Base-by-base conservation (phyloP, 2,797 vertebrate genomes). In the Enteromius afrohamiltoni region DNA sequence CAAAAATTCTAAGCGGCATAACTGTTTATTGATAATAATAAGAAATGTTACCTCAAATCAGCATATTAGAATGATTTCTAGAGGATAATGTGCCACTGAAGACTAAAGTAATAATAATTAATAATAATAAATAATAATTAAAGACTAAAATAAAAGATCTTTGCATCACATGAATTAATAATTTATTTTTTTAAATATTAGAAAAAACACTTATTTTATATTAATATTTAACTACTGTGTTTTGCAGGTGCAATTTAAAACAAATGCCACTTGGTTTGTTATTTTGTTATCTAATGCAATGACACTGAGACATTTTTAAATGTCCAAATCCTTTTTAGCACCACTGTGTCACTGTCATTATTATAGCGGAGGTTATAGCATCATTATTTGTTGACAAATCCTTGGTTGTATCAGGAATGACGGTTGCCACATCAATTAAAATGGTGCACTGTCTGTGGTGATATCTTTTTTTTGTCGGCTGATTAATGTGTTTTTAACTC, bases 401-500 rank as follows among this genome's bases (percentile, higher is more conserved):
- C 75, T 62, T 42, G 21, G 29, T 68, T 53, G 16, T 55, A 16
- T 31, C 19, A 26, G 64, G 4, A 77, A 21, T 17, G 42, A 51
- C 21, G 8, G 49, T 19, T 74, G 5, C 14, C 8, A 78, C 16
- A 51, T 55, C 29, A 53, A 31, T 77, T 70, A 70, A 65, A 69
- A 70, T 26, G 29, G 2, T 2, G 29, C 62, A 21, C 62, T 40
- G 16, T 37, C 47, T 42, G 21, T 58, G 14, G 40, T 31, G 19
- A 65, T 42, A 40, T 51, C 23, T 76, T 71, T 69, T 79, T 62
- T 42, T 40, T 31, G 26, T 65, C 23, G 19, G 47, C 55, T 65
- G 26, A 69, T 79, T 37, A 79, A 71, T 83, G 8, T 69, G 17
- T 85, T 55, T 77, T 85, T 23, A 77, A 49, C 10, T 76, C 40